These are phyloP conservation scores for Dichetophora obliterata DNA, from an alignment of 2,888 invertebrate species.

Conservation along the genomic window DNA sequence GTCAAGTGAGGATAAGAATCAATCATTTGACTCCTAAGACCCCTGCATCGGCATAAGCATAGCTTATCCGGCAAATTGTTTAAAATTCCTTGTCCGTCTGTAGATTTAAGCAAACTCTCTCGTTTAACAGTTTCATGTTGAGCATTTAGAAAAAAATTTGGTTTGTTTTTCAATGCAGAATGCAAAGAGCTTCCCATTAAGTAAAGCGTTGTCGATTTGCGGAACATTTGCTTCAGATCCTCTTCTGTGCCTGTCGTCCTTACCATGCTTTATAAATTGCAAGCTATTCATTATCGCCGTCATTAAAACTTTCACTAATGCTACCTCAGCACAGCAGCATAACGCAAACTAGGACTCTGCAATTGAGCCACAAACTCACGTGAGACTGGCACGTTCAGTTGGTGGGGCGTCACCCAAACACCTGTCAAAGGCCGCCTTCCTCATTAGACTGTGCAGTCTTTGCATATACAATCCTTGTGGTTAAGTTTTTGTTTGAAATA, in stretches of 20 bases:
- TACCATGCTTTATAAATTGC: conserved; percentile 13
- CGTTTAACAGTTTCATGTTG: too few relatives aligned
- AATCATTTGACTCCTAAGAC: too few relatives aligned
- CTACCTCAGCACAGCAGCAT: background rate
- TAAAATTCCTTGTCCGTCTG: too few relatives aligned
- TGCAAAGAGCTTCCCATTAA: conserved; percentile 15
- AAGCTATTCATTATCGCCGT: conserved; percentile 25
- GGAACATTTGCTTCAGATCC: background rate
- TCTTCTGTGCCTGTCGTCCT: background rate
- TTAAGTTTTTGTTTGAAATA: too few relatives aligned
- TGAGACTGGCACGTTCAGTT: background rate
- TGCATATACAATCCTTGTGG: too few relatives aligned
- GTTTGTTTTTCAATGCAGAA: background rate
- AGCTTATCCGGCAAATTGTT: too few relatives aligned
- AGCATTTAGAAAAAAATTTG: too few relatives aligned
- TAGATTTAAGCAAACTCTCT: too few relatives aligned
- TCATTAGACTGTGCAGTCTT: background rate
- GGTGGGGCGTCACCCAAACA: background rate
- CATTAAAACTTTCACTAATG: conserved; percentile 25
- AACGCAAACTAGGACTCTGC: background rate
- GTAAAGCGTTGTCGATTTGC: conserved; percentile 1
- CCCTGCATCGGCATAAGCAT: too few relatives aligned
- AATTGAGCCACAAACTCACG: background rate
- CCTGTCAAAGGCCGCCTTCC: background rate
- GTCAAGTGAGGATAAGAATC: background rate